Base-by-base conservation (phyloP, 2,888 invertebrate species). In the Seladonia tumulorum region DNA sequence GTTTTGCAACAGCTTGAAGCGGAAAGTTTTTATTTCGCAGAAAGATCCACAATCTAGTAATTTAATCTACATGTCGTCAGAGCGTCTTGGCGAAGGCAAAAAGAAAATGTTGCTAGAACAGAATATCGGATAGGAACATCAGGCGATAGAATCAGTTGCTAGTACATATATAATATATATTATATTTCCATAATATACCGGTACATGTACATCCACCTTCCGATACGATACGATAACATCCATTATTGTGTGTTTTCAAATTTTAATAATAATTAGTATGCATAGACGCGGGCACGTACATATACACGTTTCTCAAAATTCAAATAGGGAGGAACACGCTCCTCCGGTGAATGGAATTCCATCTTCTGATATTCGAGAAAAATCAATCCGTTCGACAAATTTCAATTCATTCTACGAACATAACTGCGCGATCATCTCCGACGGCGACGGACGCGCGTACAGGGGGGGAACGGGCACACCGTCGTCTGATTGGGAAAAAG, bases 401-500 rank as follows among this genome's bases (percentile, higher is more conserved):
- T 68, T 76, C 66, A 72, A 84, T 81, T 53, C 35, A 77, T 14
- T 68, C 74, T 82, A 88, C 79, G 72, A 63, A 81, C 79, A 25
- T 68, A 76, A 16, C 2, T 5, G 76, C 84, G 76, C 73, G 74
- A 82, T 71, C 81, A 53, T 83, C 73, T 71, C 71, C 76, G 80
- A 80, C 47, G 75, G 35, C 42, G 74, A 71, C 76, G 5, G 3
- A 39, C 82, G 22, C 8, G 10, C 2, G 10, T 53, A 53, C 79
- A 78, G 79, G 18, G 8, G 18, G 8, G 4, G 16, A 42, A 47
- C 12, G 81, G 35, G 72, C 35, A 81, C 76, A 73, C 68, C 73
- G 86, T 74, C 95, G 93, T 95, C 96, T 96, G 96, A 96, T 97
- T 97, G 96, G 66, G 96, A 96, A 96, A 96, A 96, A 96, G 96